Conservation (phyloP, 2,888 invertebrate genomes). For the Apamea crenata region DNA sequence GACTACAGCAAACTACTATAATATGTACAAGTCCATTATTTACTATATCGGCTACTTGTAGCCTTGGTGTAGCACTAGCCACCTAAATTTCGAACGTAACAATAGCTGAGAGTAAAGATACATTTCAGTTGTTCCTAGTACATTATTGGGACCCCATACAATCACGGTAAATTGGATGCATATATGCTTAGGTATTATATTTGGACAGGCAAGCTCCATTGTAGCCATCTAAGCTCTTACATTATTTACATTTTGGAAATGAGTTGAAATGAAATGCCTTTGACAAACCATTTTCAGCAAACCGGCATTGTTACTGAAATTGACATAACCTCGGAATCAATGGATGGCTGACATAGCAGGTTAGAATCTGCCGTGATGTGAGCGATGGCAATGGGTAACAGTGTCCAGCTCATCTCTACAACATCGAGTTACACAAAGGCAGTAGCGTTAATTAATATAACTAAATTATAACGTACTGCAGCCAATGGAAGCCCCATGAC, state of each 20-base stretch:
- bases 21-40: neutral
- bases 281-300: neutral
- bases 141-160: neutral
- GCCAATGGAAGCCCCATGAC: neutral
- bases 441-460: neutral
- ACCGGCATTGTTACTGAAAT: neutral
- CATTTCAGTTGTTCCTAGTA: neutral
- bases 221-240: neutral
- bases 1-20: neutral
- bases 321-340: neutral
- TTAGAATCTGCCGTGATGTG: neutral
- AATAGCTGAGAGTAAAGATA: conserved; percentile 5
- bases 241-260: neutral
- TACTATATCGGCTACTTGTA: neutral
- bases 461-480: neutral
- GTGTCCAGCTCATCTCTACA: neutral
- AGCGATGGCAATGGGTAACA: neutral
- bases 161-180: neutral
- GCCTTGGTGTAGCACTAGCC: neutral
- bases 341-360: neutral
- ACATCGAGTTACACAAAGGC: neutral
- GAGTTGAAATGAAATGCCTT: conserved; percentile 10
- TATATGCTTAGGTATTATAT: conserved; percentile 31
- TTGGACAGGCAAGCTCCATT: conserved; percentile 31
- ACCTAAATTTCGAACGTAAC: neutral